phyloP scores from a whole-genome alignment of 2,888 invertebrate genomes.

The Leptopilina drosophilae region DNA sequence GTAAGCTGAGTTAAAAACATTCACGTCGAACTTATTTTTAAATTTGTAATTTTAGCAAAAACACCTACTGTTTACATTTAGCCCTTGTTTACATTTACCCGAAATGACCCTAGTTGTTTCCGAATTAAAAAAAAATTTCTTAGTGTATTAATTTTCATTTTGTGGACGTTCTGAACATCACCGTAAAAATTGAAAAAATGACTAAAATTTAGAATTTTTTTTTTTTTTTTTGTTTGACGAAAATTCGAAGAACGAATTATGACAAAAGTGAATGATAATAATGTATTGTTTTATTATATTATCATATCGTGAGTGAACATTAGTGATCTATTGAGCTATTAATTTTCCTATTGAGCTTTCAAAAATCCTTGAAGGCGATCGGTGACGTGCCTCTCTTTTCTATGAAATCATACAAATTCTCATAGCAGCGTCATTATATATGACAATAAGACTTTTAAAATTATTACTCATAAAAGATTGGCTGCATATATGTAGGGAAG shows the following conservation, averaged over 20 bases:
- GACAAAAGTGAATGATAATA: constrained; percentile 16
- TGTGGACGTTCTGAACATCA: too few relatives aligned
- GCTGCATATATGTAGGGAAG: constrained; percentile 11
- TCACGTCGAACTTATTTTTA: too few relatives aligned
- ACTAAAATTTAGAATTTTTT: neutral
- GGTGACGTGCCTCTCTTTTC: constrained; percentile 59
- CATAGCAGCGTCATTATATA: constrained; percentile 62
- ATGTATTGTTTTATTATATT: constrained; percentile 38
- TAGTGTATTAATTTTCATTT: too few relatives aligned
- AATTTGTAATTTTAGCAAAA: too few relatives aligned
- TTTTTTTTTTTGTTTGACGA: too few relatives aligned
- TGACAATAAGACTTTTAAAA: constrained; percentile 64
- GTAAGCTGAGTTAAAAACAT: too few relatives aligned
- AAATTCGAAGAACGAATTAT: neutral
- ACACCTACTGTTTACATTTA: too few relatives aligned
- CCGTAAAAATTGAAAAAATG: too few relatives aligned
- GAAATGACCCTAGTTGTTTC: too few relatives aligned
- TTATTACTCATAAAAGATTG: constrained; percentile 64
- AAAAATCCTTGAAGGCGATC: constrained; percentile 68
- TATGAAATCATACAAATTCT: constrained; percentile 65
- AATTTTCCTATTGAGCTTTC: constrained; percentile 69
- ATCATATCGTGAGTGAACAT: too few relatives aligned
- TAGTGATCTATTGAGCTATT: constrained; percentile 59
- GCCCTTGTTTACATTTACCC: too few relatives aligned
- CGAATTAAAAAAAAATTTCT: too few relatives aligned